phyloP scores from a whole-genome alignment of 2,888 invertebrate species.

The Caradrina clavipalpis region DNA sequence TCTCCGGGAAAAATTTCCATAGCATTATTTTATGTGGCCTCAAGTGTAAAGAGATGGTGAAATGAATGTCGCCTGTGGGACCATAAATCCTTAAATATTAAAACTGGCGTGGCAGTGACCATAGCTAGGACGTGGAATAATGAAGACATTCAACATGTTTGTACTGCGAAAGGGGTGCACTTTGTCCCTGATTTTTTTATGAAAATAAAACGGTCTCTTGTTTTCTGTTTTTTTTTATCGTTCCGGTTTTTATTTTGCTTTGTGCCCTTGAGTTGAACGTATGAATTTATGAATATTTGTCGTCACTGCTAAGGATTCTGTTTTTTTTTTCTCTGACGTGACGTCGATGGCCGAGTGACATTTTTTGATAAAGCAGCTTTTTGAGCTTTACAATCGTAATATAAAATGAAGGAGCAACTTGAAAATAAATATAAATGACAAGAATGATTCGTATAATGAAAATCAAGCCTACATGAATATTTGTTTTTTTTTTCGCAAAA shows the following conservation, averaged over 20 bases:
- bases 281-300: slow-evolving; percentile 12
- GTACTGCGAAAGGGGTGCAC: slow-evolving; percentile 60
- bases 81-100: slow-evolving; percentile 87
- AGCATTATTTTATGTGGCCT: slow-evolving; percentile 69
- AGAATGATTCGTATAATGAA: too few species aligned
- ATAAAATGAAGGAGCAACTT: too few species aligned
- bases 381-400: too few species aligned
- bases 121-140: slow-evolving; percentile 73
- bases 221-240: slow-evolving; percentile 16
- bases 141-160: slow-evolving; percentile 72
- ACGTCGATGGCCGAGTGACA: too few species aligned
- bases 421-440: too few species aligned
- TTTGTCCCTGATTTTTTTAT: slow-evolving; percentile 56
- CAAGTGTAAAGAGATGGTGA: slow-evolving; percentile 76
- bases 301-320: neutral
- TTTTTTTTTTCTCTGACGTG: neutral
- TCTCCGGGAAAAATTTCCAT: slow-evolving; percentile 50
- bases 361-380: too few species aligned
- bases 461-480: too few species aligned
- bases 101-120: slow-evolving; percentile 81
- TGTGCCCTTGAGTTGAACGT: neutral
- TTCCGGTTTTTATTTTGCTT: slow-evolving; percentile 12
- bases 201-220: slow-evolving; percentile 19
- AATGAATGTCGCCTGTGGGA: slow-evolving; percentile 85
- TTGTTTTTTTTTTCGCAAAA: too few species aligned